A percentile compares a stretch with the other conserved stretches of the same genome.
Evolutionary conservation across 1,140 invertebrate genomes (phyloP).

Genomic region (Ceratitis capitata): DNA sequence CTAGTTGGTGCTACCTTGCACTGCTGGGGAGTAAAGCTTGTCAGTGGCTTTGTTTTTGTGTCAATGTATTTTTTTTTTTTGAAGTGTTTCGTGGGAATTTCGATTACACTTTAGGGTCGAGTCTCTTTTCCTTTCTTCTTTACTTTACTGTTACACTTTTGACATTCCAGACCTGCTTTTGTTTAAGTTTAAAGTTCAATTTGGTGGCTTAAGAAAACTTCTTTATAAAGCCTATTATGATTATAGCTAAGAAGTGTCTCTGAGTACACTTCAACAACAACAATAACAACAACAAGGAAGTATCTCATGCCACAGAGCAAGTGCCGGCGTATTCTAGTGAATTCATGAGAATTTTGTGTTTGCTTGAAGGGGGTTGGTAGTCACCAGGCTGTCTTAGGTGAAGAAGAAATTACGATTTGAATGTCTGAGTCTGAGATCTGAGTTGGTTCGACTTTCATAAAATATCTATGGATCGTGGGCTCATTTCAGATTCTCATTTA

Average conservation of each 20-base stretch:
- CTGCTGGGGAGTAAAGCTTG: too few species aligned
- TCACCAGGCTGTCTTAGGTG: too few species aligned
- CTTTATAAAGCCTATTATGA: neutral
- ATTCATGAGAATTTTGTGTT: neutral
- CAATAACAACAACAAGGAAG: neutral
- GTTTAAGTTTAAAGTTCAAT: conserved; percentile 6
- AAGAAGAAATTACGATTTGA: too few species aligned
- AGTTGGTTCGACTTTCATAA: too few species aligned
- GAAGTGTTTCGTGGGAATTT: conserved; percentile 35
- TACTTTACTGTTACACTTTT: neutral
- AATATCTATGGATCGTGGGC: too few species aligned
- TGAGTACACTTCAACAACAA: neutral
- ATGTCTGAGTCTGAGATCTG: too few species aligned
- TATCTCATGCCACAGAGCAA: neutral
- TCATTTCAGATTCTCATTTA: too few species aligned
- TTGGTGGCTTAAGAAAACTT: neutral
- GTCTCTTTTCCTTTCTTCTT: neutral
- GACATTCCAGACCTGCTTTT: neutral
- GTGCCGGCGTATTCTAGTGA: neutral
- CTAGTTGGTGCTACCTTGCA: too few species aligned
- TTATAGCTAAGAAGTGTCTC: neutral
- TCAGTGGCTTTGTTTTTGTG: too few species aligned
- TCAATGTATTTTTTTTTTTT: neutral
- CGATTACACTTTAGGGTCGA: neutral
- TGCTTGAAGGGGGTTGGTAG: too few species aligned